Evolutionary conservation across 2,797 vertebrate genomes (phyloP), one percentile per base, ranked within the genome.

Genomic region (Parotocinclus haroldoi): DNA sequence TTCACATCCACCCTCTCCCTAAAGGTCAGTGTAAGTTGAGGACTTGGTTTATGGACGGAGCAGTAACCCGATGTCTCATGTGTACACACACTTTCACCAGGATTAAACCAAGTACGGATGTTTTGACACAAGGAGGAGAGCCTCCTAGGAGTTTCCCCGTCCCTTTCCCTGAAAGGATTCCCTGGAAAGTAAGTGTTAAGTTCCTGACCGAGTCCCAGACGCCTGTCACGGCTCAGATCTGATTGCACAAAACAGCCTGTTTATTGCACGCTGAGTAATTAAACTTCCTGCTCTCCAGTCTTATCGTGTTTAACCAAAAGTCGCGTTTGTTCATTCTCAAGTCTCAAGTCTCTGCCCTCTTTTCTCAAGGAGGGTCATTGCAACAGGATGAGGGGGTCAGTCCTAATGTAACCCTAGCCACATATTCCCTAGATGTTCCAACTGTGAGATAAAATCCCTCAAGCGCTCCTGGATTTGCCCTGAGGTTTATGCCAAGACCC

Each of bases 11-110:
- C 27, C 27, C 27, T 27, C 27, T 27, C 27, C 27, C 27, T 27
- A 27, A 27, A 27, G 5, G 27, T 27, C 27, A 27, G 27, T 27
- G 27, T 27, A 27, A 27, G 83, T 79, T 83, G 71, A 87, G 76
- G 74, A 74, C 76, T 71, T 80, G 72, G 68, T 74, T 78, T 77
- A 84, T 77, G 67, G 78, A 81, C 68, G 75, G 79, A 82, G 79
- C 74, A 81, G 77, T 82, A 74, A 76, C 58, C 73, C 75, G 67
- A 73, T 71, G 70, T 36, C 51, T 67, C 52, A n/a, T 56, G 63
- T 48, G 37, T 58, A 63, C 66, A 63, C 69, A 66, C 18, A 58
- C 27, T 27, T 27, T 5, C 27, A 2, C 2, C 2, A 27, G 27
- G 27, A 5, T 27, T 27, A 27, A 27, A 27, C 27, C 27, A 27